Base-by-base conservation (phyloP, 1,140 invertebrate genomes). In the Cherax destructor region DNA sequence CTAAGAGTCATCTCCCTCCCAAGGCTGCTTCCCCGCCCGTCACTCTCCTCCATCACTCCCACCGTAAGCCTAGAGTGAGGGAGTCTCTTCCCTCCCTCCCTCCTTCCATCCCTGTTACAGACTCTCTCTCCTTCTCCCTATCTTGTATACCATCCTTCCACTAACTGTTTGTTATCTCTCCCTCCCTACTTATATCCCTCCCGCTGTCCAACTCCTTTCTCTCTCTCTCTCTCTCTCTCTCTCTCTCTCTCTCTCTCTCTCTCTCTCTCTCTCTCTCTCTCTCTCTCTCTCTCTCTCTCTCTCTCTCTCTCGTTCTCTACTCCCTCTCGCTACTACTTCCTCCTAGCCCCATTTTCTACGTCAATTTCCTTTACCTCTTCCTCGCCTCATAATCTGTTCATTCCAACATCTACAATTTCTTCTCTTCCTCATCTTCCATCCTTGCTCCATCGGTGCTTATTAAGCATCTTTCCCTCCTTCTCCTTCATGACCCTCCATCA, bases 11-110 rank as follows among this genome's bases (percentile, higher is more conserved):
- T 80, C 78, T 80, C 49, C 78, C 30, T 16, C 50, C 78, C 78
- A 21, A 16, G 49, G 78, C 65, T 18, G 9, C 65, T 69, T 18
- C 21, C 18, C 61, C n/a, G 80, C 52, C 80, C 80, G 49, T 83
- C 41, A 61, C 59, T 56, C 80, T 83, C 61, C 56, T 83, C 56
- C 80, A 61, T 83, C 41, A 83, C 10, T 47, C 80, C 56, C 11
- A 69, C 56, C 9, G 65, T 69, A 69, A 69, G 65, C 65, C 65
- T 83, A 56, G 52, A 83, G 18, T 65, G 56, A 41, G 30, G 30
- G 30, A 41, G 30, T 30, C 30, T 41, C 30, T 30, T 50, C 30
- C 50, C 80, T 30, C 80, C n/a, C 52, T 56, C 24, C 61, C 61
- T 56, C 21, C 18, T 52, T 5, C 49, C 50, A 47, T 52, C 79